These are phyloP conservation scores for Kryphioiulus occultus DNA, from an alignment of 2,888 invertebrate species.

Conservation along the genomic window DNA sequence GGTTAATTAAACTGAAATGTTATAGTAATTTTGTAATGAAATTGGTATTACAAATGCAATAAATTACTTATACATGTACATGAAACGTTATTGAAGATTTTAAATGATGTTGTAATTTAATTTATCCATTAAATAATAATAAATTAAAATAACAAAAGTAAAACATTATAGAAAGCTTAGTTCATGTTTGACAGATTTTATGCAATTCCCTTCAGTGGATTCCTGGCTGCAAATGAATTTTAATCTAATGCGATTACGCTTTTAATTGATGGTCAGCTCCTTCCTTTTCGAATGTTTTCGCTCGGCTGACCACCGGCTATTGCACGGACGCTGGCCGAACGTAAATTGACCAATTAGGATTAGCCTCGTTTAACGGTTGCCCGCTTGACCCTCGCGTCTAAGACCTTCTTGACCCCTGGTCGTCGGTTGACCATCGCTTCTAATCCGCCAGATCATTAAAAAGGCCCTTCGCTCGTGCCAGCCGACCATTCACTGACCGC, in stretches of 20 bases:
- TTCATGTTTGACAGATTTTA: no score
- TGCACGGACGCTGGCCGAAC: not conserved
- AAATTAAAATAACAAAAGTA: no score
- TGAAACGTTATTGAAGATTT: no score
- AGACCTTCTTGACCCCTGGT: slow-evolving; percentile 17
- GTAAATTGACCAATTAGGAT: slow-evolving; percentile 4
- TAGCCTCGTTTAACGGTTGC: not conserved
- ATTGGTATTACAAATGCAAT: no score
- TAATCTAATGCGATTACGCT: not conserved
- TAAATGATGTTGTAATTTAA: no score
- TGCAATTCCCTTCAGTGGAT: no score
- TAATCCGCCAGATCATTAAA: slow-evolving; percentile 29
- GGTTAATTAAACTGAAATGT: no score
- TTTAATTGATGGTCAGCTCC: not conserved
- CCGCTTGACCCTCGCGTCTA: not conserved
- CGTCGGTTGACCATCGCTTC: not conserved
- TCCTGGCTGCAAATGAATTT: not conserved
- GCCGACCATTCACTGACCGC: not conserved
- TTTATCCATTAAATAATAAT: no score
- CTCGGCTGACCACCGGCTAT: not conserved
- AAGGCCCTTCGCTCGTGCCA: not conserved
- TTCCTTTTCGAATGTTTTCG: not conserved
- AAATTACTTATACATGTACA: no score
- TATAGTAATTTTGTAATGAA: no score
- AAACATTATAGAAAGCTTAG: no score